These are phyloP conservation scores for Thaumetopoea pityocampa DNA, from an alignment of 1,140 invertebrate species.

Conservation along the genomic window DNA sequence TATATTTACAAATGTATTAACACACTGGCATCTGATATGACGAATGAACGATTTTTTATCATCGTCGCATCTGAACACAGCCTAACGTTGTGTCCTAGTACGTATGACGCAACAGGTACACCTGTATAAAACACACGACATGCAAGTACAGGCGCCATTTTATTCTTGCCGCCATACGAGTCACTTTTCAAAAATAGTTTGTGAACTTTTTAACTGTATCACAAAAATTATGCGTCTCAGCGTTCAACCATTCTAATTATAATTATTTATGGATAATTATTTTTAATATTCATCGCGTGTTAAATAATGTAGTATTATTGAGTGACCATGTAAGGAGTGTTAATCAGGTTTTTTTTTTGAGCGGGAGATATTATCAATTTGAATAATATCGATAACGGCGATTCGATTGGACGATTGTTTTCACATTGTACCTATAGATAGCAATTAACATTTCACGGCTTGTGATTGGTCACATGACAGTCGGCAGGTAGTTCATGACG, in stretches of 20 bases:
- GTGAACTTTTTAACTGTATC: constrained; percentile 36
- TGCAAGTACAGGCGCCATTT: constrained; percentile 52
- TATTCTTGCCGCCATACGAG: constrained; percentile 42
- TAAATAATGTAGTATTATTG: neutral
- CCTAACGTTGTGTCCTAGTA: constrained; percentile 47
- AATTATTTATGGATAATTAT: neutral
- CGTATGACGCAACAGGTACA: constrained; percentile 64
- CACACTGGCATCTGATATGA: too few relatives aligned
- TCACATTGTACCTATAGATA: constrained; percentile 32
- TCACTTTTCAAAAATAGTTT: constrained; percentile 29
- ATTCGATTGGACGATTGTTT: constrained; percentile 39
- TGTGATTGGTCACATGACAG: constrained; percentile 67
- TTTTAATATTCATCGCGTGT: constrained; percentile 7
- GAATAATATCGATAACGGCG: constrained; percentile 14
- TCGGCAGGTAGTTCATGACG: constrained; percentile 36
- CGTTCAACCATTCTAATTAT: neutral
- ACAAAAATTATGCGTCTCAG: constrained; percentile 26
- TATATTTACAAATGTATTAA: too few relatives aligned
- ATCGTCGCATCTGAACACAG: constrained; percentile 7
- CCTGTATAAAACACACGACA: constrained; percentile 58
- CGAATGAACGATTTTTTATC: too few relatives aligned
- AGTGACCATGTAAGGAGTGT: neutral
- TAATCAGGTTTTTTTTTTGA: constrained; percentile 5
- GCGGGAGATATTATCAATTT: constrained; percentile 36
- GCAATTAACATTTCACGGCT: constrained; percentile 25